A percentile compares a stretch with the other conserved stretches of the same genome.
Conservation (phyloP, 2,888 invertebrate species). For the Micropterix aruncella region DNA sequence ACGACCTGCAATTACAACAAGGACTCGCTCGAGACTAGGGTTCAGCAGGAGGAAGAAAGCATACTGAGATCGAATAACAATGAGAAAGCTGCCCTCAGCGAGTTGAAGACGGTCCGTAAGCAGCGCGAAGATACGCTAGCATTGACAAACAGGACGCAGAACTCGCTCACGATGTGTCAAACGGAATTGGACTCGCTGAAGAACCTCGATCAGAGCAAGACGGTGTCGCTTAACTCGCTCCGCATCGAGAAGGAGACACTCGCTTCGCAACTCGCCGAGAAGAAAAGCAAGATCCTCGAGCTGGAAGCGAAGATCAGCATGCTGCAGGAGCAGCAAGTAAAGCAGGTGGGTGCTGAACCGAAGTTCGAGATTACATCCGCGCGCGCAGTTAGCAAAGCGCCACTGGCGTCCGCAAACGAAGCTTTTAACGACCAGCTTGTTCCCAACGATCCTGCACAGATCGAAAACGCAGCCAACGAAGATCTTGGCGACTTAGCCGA, state of each 20-base stretch:
- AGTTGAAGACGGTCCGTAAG: slow-evolving; percentile 5
- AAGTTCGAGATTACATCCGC: not conserved
- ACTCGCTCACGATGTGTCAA: slow-evolving; percentile 18
- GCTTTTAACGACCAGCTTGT: not conserved
- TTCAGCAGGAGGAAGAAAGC: slow-evolving; percentile 2
- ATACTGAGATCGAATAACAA: slow-evolving; percentile 4
- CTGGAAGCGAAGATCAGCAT: slow-evolving; percentile 19
- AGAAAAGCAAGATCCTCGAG: slow-evolving; percentile 27
- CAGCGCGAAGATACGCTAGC: not conserved
- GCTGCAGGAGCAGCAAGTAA: not conserved
- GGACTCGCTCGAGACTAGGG: not conserved
- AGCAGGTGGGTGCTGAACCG: not conserved
- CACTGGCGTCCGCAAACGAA: not conserved
- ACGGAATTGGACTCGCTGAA: slow-evolving; percentile 32
- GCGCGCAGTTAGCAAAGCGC: not conserved
- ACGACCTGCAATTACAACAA: slow-evolving; percentile 6
- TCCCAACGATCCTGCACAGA: not conserved
- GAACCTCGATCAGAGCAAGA: slow-evolving; percentile 32
- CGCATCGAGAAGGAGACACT: slow-evolving; percentile 31
- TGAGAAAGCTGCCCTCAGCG: slow-evolving; percentile 7
- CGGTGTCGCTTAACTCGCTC: slow-evolving; percentile 29
- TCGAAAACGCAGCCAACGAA: not conserved
- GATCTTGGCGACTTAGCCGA: not conserved
- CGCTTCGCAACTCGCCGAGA: slow-evolving; percentile 24
- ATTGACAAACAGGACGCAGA: slow-evolving; percentile 3